phyloP scores from a whole-genome alignment of 1,140 invertebrate genomes.

The Pectinophora gossypiella region DNA sequence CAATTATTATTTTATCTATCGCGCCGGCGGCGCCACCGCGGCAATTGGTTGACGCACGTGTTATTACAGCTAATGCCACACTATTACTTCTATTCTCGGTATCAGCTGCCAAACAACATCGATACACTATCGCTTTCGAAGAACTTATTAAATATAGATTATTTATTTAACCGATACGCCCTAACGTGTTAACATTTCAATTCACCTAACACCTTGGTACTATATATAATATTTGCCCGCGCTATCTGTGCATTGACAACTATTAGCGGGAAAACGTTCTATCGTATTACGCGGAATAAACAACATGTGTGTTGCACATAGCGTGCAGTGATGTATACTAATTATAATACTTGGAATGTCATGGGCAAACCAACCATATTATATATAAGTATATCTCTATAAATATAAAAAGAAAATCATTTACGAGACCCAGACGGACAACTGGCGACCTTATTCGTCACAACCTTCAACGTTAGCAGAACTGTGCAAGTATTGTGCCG shows the following conservation, averaged over 20 bases:
- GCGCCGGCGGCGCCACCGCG: too few species aligned
- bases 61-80: background rate
- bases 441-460: constrained; percentile 51
- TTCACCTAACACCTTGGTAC: background rate
- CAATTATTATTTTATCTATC: too few species aligned
- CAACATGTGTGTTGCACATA: background rate
- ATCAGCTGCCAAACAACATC: background rate
- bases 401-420: too few species aligned
- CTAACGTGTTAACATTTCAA: background rate
- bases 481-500: constrained; percentile 35
- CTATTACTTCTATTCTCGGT: background rate
- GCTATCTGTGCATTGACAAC: background rate
- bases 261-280: background rate
- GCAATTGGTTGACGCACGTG: too few species aligned
- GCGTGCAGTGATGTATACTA: too few species aligned
- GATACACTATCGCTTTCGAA: background rate
- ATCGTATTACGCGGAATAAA: background rate
- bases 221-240: background rate
- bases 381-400: too few species aligned
- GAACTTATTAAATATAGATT: background rate
- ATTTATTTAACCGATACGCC: too few species aligned
- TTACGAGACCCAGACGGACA: constrained; percentile 43
- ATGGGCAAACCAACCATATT: too few species aligned
- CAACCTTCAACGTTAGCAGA: constrained; percentile 58
- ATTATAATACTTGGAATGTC: too few species aligned